phyloP scores from a whole-genome alignment of 1,140 invertebrate genomes.

The Odontomachus brunneus region DNA sequence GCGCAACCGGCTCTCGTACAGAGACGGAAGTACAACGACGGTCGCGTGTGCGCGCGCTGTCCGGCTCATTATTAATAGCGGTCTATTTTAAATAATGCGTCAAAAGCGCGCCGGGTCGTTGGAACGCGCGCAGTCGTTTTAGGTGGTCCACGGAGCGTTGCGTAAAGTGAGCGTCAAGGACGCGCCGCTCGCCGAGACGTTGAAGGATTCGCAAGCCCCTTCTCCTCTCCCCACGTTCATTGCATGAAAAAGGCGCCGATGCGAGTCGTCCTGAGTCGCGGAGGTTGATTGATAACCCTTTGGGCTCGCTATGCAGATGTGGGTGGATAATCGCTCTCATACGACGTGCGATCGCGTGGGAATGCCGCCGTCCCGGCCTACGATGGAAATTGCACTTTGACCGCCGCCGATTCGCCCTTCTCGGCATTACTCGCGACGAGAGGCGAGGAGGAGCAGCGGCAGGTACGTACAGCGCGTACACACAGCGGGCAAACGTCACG shows the following conservation, averaged over 20 bases:
- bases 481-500: constrained; percentile 6
- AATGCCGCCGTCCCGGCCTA: background rate
- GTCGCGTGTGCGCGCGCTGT: background rate
- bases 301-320: background rate
- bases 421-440: background rate
- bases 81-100: constrained; percentile 33
- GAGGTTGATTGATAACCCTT: constrained; percentile 15
- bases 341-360: background rate
- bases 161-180: constrained; percentile 10
- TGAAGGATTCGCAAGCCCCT: background rate
- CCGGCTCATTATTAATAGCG: constrained; percentile 45
- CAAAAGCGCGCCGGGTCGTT: constrained; percentile 16
- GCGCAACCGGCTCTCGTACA: background rate
- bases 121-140: background rate
- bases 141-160: background rate
- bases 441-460: background rate
- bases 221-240: background rate
- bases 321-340: background rate
- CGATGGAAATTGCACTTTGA: constrained; percentile 29
- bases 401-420: background rate
- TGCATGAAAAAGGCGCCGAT: constrained; percentile 3
- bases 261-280: background rate
- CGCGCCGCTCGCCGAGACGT: background rate
- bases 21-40: too few species aligned
- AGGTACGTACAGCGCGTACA: too few species aligned